Conservation (phyloP, 1,140 invertebrate genomes). For the Euura lappo region DNA sequence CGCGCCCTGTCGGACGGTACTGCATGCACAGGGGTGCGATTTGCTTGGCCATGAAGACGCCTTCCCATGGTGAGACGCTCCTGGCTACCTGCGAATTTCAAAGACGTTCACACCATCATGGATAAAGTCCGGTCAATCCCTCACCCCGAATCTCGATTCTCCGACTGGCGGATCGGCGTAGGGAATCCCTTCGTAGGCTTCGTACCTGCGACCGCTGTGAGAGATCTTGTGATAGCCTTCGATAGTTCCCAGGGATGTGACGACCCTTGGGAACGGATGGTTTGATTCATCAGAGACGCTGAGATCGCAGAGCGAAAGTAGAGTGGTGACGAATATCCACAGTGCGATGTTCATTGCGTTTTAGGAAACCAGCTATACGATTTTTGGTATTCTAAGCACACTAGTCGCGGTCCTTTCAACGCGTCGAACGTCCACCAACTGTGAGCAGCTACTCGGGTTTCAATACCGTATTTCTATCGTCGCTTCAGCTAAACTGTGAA, state of each 20-base stretch:
- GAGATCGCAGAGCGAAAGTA: no score
- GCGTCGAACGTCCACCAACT: no score
- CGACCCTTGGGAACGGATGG: conserved; percentile 33
- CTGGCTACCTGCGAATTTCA: conserved; percentile 44
- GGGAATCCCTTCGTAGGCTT: conserved; percentile 67
- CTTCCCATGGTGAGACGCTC: conserved; percentile 49
- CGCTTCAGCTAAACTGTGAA: no score
- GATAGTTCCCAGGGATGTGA: conserved; percentile 44
- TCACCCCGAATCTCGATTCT: conserved; percentile 65
- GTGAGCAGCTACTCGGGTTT: no score
- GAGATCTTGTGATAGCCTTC: conserved; percentile 49
- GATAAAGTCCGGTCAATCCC: conserved; percentile 34
- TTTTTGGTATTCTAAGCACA: no score
- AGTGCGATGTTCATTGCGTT: no score
- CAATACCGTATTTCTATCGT: no score
- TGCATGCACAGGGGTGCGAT: conserved; percentile 53
- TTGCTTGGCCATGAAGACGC: conserved; percentile 52
- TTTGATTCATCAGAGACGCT: conserved; percentile 14
- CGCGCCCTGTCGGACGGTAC: conserved; percentile 35
- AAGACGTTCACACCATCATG: no score
- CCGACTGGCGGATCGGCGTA: conserved; percentile 67
- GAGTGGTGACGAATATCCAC: no score
- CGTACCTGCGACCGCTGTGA: conserved; percentile 49
- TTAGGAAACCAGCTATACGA: no score
- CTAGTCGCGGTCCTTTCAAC: no score